These are phyloP conservation scores for Enteromius treurensis DNA, from an alignment of 2,797 vertebrate genomes.

Conservation along the genomic window DNA sequence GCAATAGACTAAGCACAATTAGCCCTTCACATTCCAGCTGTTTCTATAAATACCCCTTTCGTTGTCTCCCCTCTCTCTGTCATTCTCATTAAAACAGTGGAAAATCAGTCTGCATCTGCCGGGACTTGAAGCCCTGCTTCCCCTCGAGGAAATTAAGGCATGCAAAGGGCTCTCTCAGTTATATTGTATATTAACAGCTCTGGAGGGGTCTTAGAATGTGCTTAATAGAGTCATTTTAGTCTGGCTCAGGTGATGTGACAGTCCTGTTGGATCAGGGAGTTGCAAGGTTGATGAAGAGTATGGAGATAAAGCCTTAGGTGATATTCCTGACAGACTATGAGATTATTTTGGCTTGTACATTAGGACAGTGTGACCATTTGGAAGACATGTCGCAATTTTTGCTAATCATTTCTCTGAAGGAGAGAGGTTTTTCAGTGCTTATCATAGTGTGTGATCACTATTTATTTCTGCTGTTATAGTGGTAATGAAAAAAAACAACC, in stretches of 20 bases:
- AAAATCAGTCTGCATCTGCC: slow-evolving; percentile 71
- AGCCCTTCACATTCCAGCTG: slow-evolving; percentile 84
- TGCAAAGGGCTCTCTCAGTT: slow-evolving; percentile 35
- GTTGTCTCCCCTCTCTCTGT: slow-evolving; percentile 89
- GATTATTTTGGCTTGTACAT: neutral
- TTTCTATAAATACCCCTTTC: slow-evolving; percentile 91
- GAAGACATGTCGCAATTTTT: neutral
- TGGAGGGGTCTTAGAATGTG: slow-evolving; percentile 26
- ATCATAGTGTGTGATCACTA: slow-evolving; percentile 24
- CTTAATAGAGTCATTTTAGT: slow-evolving; percentile 26
- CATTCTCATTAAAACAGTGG: slow-evolving; percentile 90
- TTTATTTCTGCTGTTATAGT: slow-evolving; percentile 52
- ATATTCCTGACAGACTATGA: neutral
- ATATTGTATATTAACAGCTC: slow-evolving; percentile 18
- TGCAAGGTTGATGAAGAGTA: neutral
- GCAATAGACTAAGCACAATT: slow-evolving; percentile 93
- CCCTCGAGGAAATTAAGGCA: slow-evolving; percentile 45
- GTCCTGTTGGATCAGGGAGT: slow-evolving; percentile 1
- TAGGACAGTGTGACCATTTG: neutral
- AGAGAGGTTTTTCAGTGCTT: slow-evolving; percentile 5
- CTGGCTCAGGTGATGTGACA: slow-evolving; percentile 30
- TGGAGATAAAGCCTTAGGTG: neutral
- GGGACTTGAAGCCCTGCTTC: slow-evolving; percentile 47
- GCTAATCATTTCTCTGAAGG: slow-evolving; percentile 30
- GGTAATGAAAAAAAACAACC: slow-evolving; percentile 49